Evolutionary conservation across 2,888 invertebrate genomes (phyloP).

Genomic region (Leptinotarsa haldemani): DNA sequence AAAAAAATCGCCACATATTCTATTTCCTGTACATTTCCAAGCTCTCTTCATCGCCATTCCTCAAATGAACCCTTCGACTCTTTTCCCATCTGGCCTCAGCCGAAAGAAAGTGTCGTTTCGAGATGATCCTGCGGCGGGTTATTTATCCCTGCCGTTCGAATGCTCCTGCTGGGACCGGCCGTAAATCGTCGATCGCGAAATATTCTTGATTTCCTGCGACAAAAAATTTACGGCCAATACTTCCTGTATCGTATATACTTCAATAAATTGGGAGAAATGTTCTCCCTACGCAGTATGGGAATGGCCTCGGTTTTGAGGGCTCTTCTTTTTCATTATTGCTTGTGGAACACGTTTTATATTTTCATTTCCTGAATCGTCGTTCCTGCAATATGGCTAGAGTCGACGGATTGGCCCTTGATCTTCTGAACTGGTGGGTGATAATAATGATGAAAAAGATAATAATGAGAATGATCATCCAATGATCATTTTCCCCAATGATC

Average conservation of each 20-base stretch:
- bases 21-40: too few relatives aligned
- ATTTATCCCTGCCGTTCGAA: not conserved
- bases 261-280: slow-evolving; percentile 3
- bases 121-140: slow-evolving; percentile 4
- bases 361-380: not conserved
- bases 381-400: not conserved
- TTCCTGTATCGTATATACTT: slow-evolving; percentile 2
- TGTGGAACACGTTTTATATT: not conserved
- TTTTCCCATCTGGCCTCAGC: too few relatives aligned
- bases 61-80: not conserved
- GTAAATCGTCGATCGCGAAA: slow-evolving; percentile 16
- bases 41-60: not conserved
- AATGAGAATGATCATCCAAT: too few relatives aligned
- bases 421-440: not conserved
- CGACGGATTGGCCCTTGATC: not conserved
- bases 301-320: not conserved
- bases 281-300: not conserved
- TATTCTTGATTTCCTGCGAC: slow-evolving; percentile 14
- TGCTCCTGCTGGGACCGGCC: not conserved
- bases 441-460: too few relatives aligned
- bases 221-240: slow-evolving; percentile 17
- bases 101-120: not conserved
- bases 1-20: too few relatives aligned
- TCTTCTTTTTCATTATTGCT: slow-evolving; percentile 4
- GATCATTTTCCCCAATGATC: too few relatives aligned